Evolutionary conservation across 2,888 invertebrate species (phyloP), one percentile per base, ranked within the genome.

Genomic region (Stenoptilia bipunctidactyla): DNA sequence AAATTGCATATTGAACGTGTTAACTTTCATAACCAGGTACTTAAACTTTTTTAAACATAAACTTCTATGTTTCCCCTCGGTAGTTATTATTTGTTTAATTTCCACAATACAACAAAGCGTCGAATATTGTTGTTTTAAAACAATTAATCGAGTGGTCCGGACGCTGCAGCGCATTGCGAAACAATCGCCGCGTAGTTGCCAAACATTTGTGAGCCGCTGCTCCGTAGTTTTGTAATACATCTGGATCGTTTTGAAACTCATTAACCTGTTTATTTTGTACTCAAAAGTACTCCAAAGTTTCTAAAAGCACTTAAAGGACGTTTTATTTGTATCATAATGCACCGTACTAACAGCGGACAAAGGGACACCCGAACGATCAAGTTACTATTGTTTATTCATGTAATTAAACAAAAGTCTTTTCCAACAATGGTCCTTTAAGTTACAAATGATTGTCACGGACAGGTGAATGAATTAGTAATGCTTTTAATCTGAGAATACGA

Each of bases 201-300:
- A 75, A 80, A 82, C 74, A 69, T 64, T 74, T 67, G 68, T 74
- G 60, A 68, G 74, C 69, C 75, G 70, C 76, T 69, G 73, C 80
- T 80, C 79, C 76, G 34, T 66, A 60, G 62, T 61, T 56, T 61
- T 72, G 80, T 79, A 80, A 80, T 74, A 76, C 77, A 80, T 82
- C 79, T 82, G 80, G 77, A 82, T 75, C 76, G 80, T 79, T 83
- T 82, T 79, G 79, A 79, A 82, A 83, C 71, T 66, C 75, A 79
- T 82, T 79, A 79, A 80, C 75, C 76, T 72, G 74, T 76, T 80
- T 77, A 62, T 75, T 70, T 71, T 67, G 63, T 60, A 61, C 61
- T 67, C 61, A 65, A 68, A 66, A 66, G 66, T 65, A 56, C 56
- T 60, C 63, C 54, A 50, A 47, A 61, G 61, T 68, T 67, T 64